These are phyloP conservation scores for Phortica okadai DNA, from an alignment of 2,888 invertebrate genomes.

Conservation along the genomic window DNA sequence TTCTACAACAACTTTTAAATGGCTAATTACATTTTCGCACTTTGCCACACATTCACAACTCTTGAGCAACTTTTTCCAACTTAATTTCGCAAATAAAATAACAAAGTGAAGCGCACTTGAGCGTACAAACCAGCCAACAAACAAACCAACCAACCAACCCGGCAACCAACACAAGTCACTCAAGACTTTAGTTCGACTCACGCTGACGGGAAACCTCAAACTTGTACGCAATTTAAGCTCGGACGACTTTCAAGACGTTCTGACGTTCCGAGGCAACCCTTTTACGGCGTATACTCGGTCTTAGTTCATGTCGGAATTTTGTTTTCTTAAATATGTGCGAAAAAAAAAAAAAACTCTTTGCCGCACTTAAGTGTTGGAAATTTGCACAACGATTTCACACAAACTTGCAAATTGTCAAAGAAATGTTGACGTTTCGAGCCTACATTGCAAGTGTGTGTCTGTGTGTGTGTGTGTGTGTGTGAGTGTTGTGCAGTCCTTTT, in stretches of 20 bases:
- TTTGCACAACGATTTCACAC: neutral
- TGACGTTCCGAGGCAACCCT: no score
- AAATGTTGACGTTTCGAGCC: neutral
- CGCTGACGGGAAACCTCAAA: neutral
- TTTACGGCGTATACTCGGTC: neutral
- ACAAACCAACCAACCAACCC: no score
- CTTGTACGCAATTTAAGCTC: neutral
- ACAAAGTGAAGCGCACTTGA: conserved; percentile 18
- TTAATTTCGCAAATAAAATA: conserved; percentile 26
- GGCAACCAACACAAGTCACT: neutral
- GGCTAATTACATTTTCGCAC: conserved; percentile 25
- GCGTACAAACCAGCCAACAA: neutral
- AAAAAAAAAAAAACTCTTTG: neutral
- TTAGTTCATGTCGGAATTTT: neutral
- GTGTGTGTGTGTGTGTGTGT: neutral
- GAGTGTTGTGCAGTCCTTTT: neutral
- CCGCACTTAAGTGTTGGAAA: conserved; percentile 4
- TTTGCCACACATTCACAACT: conserved; percentile 1
- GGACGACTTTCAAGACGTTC: neutral
- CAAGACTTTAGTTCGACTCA: neutral
- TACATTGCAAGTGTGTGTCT: neutral
- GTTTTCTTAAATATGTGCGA: neutral
- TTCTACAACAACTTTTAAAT: neutral
- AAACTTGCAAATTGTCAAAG: neutral
- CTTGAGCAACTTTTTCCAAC: conserved; percentile 14